Evolutionary conservation across 1,140 invertebrate genomes (phyloP), one percentile per base, ranked within the genome.

Genomic region (Cylas formicarius): DNA sequence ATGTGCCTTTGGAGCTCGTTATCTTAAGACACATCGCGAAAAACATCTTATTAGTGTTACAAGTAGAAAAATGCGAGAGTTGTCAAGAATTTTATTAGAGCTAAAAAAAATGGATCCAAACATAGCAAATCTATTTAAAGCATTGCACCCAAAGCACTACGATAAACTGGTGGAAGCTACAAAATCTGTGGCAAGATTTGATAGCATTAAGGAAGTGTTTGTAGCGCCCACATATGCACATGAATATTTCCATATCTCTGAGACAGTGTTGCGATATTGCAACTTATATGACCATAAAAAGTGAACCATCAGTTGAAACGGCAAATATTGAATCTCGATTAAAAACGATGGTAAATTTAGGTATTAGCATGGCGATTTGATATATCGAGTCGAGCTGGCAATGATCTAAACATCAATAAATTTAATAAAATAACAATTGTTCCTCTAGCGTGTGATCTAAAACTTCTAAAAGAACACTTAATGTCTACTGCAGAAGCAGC

Each of bases 361-460:
- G 21, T 47, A 19, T 36, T 39, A 47, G 41, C 41, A 17, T 61
- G 49, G 53, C 18, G 32, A 11, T 54, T 42, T 34, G 54, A 56
- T 24, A 40, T 56, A 33, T 56, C 54, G 9, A 50, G 24, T 28
- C 54, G 57, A 39, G 56, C 61, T 3, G 41, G 44, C 5, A 36
- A 40, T 23, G 56, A 62, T 47, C 22, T 63, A 16, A 57, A 62
- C 42, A 43, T 38, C 20, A 63, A 60, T 11, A 64, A 63, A 48
- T 60, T 39, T 46, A 62, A 62, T 36, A 61, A 62, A 36, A 34
- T 60, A 38, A 63, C 57, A 19, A 61, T 63, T 21, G 46, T 63
- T 7, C 62, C 60, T 13, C 50, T 65, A 19, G 62, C 61, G 11
- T 55, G 50, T 52, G 62, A 63, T 41, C 47, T 63, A 26, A 60